Percentiles rank a stretch among this genome's conserved stretches.
These are phyloP conservation scores for Spodoptera litura DNA, from an alignment of 1,140 invertebrate genomes.

Conservation along the genomic window DNA sequence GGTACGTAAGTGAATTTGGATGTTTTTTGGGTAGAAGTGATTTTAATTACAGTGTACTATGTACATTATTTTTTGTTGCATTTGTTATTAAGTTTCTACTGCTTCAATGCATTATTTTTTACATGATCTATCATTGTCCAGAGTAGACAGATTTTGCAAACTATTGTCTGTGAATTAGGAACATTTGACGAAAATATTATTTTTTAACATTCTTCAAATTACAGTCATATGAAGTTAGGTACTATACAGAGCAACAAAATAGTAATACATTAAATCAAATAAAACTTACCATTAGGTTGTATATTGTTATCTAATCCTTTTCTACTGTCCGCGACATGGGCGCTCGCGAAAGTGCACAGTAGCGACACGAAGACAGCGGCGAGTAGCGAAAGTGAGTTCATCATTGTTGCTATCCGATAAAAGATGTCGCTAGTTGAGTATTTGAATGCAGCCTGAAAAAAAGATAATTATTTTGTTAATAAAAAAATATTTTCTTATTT, in stretches of 20 bases:
- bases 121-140: no score
- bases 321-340: constrained; percentile 57
- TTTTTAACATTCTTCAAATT: no score
- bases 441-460: constrained; percentile 45
- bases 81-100: no score
- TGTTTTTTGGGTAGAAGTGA: no score
- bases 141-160: no score
- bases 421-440: constrained; percentile 64
- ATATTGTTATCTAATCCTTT: constrained; percentile 67
- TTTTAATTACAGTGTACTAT: no score
- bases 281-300: constrained; percentile 68
- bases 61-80: no score
- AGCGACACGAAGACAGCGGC: constrained; percentile 67
- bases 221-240: no score
- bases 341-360: constrained; percentile 61
- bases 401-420: constrained; percentile 64
- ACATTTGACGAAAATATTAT: no score
- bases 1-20: background rate
- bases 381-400: constrained; percentile 71
- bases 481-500: background rate
- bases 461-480: background rate
- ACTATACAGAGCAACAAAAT: background rate
- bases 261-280: constrained; percentile 1
- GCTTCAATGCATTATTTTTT: no score
- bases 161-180: no score